phyloP scores from a whole-genome alignment of 2,113 vertebrate genomes.

The Xiphophorus hellerii region DNA sequence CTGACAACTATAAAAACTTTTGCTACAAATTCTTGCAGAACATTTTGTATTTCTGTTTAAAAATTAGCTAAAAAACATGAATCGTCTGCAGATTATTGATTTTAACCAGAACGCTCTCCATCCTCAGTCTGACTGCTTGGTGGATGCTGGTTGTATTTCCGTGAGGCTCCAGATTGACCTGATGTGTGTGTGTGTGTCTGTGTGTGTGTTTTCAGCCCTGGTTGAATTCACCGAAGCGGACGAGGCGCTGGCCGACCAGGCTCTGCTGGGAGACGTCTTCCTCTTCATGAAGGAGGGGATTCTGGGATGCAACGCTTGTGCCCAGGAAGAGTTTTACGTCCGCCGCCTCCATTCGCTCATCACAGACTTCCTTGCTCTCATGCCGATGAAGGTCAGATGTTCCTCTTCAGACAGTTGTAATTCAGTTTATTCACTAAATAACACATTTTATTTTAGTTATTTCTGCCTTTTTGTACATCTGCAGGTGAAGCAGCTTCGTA shows the following conservation, averaged over 20 bases:
- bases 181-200: background rate
- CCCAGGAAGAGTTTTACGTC: conserved; percentile 94
- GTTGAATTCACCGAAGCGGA: conserved; percentile 97
- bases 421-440: background rate
- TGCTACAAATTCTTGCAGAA: background rate
- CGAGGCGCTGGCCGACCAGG: conserved; percentile 91
- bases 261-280: conserved; percentile 90
- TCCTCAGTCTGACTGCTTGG: background rate
- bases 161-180: background rate
- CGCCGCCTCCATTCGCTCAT: conserved; percentile 93
- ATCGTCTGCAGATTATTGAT: background rate
- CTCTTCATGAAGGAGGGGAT: conserved; percentile 94
- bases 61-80: background rate
- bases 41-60: background rate
- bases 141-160: background rate
- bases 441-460: too few species aligned
- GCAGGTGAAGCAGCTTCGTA: conserved; percentile 96
- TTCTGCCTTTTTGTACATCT: conserved; percentile 3
- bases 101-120: too few species aligned
- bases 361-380: conserved; percentile 94
- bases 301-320: conserved; percentile 88
- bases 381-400: conserved; percentile 96
- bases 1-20: background rate
- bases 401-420: background rate
- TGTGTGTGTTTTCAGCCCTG: conserved; percentile 77